A percentile compares a stretch with the other conserved stretches of the same genome.
Evolutionary conservation across 2,797 vertebrate species (phyloP).

Genomic region (Chaetodon trifasciatus): DNA sequence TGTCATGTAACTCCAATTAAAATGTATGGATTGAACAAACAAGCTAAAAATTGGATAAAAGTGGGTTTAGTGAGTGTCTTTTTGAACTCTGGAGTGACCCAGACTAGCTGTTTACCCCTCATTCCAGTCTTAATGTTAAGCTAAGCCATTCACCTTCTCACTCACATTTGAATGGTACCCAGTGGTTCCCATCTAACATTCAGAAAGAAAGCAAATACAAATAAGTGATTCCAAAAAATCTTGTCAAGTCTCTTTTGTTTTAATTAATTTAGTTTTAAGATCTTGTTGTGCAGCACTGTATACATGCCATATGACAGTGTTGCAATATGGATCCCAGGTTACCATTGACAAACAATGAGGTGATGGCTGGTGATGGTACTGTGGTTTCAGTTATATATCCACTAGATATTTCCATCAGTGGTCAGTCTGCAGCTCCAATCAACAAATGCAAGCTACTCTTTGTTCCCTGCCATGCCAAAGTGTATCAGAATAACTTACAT

Average conservation of each 20-base stretch:
- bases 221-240: neutral
- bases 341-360: neutral
- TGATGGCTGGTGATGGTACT: neutral
- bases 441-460: neutral
- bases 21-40: too few species aligned
- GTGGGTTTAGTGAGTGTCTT: neutral
- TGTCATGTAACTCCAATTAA: too few species aligned
- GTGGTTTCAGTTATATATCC: neutral
- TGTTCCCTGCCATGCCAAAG: neutral
- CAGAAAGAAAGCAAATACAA: neutral
- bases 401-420: neutral
- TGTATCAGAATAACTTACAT: neutral
- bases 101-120: too few species aligned
- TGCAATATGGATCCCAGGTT: neutral
- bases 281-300: neutral
- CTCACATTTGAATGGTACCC: too few species aligned
- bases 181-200: neutral
- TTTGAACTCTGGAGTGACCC: neutral
- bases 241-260: neutral
- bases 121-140: too few species aligned
- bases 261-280: neutral
- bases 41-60: too few species aligned
- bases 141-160: too few species aligned
- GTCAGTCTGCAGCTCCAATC: neutral
- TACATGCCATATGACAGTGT: neutral